Evolutionary conservation across 23 tunicate species (phyloP).

Genomic region (Clavelina lepadiformis): DNA sequence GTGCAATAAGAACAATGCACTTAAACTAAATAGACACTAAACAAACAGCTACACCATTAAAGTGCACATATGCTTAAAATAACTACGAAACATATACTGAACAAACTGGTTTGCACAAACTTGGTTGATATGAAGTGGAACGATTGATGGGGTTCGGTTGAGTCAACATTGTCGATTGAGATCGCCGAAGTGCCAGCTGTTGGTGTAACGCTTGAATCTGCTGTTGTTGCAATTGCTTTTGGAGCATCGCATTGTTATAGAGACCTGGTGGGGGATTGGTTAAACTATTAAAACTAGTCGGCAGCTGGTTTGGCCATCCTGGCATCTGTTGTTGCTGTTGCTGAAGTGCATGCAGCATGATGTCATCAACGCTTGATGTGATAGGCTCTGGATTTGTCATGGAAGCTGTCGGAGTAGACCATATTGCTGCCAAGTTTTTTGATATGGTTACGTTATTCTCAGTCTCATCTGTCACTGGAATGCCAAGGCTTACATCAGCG

Average conservation of each 20-base stretch:
- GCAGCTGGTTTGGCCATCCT: conserved; percentile 19
- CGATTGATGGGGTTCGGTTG: conserved; percentile 42
- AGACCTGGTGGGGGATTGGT: conserved; percentile 47
- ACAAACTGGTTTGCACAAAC: conserved; percentile 4
- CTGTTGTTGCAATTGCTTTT: conserved; percentile 48
- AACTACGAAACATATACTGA: too few species aligned
- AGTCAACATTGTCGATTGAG: conserved; percentile 33
- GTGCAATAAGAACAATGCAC: too few species aligned
- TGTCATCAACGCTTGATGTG: conserved; percentile 23
- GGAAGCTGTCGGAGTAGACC: conserved; percentile 35
- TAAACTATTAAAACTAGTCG: neutral
- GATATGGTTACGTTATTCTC: conserved; percentile 20
- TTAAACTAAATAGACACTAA: too few species aligned
- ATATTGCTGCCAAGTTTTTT: conserved; percentile 45
- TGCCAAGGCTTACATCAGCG: conserved; percentile 2
- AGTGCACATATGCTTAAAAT: too few species aligned
- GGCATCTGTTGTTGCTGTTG: conserved; percentile 62
- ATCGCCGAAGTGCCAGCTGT: conserved; percentile 53
- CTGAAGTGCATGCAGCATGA: conserved; percentile 52
- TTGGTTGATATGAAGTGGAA: conserved; percentile 83
- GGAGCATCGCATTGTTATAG: conserved; percentile 15
- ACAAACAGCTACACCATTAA: too few species aligned
- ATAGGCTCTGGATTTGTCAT: conserved; percentile 6
- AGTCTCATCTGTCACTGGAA: neutral
- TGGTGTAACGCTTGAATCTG: conserved; percentile 74